phyloP scores from a whole-genome alignment of 2,888 invertebrate species.

The Clitarchus hookeri region DNA sequence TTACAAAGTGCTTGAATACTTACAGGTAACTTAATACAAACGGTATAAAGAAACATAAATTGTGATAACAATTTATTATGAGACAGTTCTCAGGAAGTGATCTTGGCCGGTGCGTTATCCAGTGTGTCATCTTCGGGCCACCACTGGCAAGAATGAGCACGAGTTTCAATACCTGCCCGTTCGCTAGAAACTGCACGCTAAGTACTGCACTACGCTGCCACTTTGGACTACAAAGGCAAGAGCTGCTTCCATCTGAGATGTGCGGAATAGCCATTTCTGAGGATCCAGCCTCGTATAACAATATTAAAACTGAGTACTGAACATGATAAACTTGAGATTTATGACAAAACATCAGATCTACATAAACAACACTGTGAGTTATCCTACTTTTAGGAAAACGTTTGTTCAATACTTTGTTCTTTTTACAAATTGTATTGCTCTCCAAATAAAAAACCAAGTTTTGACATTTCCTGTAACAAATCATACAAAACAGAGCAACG shows the following conservation, averaged over 20 bases:
- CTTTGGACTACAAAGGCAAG: not conserved
- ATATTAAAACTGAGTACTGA: not conserved
- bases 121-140: not conserved
- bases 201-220: not conserved
- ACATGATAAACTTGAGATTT: not conserved
- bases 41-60: too few relatives aligned
- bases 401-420: not conserved
- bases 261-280: not conserved
- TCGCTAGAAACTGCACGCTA: not conserved
- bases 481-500: not conserved
- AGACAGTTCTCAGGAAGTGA: not conserved
- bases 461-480: not conserved
- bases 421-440: too few relatives aligned
- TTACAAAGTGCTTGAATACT: not conserved
- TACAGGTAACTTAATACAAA: not conserved
- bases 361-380: not conserved
- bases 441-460: not conserved
- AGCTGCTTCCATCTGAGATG: not conserved
- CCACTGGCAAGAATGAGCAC: not conserved
- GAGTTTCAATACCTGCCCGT: not conserved
- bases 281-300: constrained; percentile 14
- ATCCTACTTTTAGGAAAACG: not conserved
- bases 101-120: not conserved
- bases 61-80: not conserved
- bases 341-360: not conserved